Conservation (phyloP, 2,888 invertebrate genomes). For the Stratiomys singularior region DNA sequence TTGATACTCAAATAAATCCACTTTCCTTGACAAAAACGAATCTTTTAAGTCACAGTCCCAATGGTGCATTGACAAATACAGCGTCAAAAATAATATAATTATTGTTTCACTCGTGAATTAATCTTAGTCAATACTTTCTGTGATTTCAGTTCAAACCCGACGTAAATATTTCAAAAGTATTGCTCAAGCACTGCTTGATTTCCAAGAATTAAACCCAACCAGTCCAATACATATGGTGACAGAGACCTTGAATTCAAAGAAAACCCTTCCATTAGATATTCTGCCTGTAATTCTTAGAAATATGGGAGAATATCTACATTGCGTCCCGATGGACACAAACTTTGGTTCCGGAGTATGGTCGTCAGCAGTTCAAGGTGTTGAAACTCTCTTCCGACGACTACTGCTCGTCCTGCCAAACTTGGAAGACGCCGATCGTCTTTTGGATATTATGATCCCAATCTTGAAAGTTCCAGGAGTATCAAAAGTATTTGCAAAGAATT, state of each 20-base stretch:
- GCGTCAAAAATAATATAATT: no score
- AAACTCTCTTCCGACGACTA: conserved; percentile 83
- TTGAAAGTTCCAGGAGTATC: conserved; percentile 83
- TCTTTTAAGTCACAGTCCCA: no score
- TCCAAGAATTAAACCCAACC: conserved; percentile 94
- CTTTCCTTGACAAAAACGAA: no score
- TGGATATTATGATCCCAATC: conserved; percentile 81
- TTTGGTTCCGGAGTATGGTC: conserved; percentile 80
- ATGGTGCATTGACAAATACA: no score
- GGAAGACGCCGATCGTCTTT: conserved; percentile 76
- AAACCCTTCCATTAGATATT: conserved; percentile 76
- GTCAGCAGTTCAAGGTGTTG: conserved; percentile 85
- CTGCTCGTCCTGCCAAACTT: conserved; percentile 76
- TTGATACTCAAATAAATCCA: no score
- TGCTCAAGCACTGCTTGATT: conserved; percentile 92
- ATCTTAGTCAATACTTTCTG: no score
- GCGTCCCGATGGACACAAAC: conserved; percentile 84
- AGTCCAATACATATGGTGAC: conserved; percentile 89
- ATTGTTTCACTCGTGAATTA: no score
- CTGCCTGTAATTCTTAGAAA: conserved; percentile 87
- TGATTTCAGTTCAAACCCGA: conserved; percentile 65
- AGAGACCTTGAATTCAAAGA: conserved; percentile 79
- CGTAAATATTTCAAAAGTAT: conserved; percentile 94
- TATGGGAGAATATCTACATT: conserved; percentile 92
- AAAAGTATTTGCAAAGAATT: conserved; percentile 54